Evolutionary conservation across 2,888 invertebrate species (phyloP).

Genomic region (Cheiracanthium punctorium): DNA sequence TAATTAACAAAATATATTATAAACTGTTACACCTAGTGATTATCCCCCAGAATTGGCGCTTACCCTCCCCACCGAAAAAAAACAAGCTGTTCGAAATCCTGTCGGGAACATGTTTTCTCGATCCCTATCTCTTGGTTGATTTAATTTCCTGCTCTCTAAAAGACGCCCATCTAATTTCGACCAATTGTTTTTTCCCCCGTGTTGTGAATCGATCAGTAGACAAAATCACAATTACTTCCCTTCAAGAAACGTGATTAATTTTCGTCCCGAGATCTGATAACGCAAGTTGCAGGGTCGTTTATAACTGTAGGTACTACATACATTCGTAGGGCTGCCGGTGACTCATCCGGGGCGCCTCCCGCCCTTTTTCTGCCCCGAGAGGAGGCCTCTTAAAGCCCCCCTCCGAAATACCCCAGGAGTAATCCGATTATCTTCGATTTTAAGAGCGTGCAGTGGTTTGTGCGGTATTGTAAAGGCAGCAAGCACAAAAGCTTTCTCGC

Average conservation of each 20-base stretch:
- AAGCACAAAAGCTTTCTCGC: background rate
- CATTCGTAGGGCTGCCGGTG: background rate
- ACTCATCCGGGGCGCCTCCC: background rate
- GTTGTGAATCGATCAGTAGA: conserved; percentile 25
- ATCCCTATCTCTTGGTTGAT: background rate
- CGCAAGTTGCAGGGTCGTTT: background rate
- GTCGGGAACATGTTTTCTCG: background rate
- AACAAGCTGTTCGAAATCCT: background rate
- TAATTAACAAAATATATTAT: no score
- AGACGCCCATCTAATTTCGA: background rate
- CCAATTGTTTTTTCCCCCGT: background rate
- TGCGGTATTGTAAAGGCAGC: background rate
- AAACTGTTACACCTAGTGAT: no score
- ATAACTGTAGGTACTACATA: background rate
- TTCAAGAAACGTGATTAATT: conserved; percentile 30
- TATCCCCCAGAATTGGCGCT: no score
- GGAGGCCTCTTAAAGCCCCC: background rate
- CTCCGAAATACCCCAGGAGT: no score
- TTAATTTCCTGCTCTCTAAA: background rate
- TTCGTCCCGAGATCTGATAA: background rate
- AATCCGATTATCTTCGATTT: background rate
- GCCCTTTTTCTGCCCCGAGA: background rate
- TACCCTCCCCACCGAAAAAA: background rate
- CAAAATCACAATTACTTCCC: conserved; percentile 57
- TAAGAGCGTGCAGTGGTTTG: background rate